These are phyloP conservation scores for Monodelphis domestica DNA, from an alignment of 2,797 vertebrate genomes.

Conservation along the genomic window DNA sequence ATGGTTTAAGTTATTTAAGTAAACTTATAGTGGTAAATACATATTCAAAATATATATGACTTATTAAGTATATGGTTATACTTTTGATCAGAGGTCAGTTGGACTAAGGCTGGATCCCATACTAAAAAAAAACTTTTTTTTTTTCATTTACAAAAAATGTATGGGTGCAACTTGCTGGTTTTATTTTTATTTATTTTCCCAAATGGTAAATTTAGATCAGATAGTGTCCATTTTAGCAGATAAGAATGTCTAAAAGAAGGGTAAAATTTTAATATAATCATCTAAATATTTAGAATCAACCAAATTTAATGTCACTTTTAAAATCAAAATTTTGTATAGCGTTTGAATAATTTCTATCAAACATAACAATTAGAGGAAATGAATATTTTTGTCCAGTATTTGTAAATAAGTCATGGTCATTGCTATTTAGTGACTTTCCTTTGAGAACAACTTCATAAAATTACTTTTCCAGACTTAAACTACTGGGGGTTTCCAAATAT, in stretches of 20 bases:
- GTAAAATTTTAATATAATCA: constrained; percentile 19
- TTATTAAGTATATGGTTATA: background rate
- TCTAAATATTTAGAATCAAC: constrained; percentile 10
- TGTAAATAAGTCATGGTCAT: constrained; percentile 53
- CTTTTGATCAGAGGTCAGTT: constrained; percentile 52
- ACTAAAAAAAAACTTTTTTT: background rate
- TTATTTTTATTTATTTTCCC: background rate
- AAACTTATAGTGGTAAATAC: constrained; percentile 33
- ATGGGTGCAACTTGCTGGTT: background rate
- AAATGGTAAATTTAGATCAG: background rate
- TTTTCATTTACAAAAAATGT: background rate
- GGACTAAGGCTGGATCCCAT: background rate
- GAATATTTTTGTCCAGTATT: constrained; percentile 27
- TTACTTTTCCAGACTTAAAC: constrained; percentile 27
- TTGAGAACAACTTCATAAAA: constrained; percentile 35
- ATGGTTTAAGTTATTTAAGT: constrained; percentile 4
- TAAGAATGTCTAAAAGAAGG: constrained; percentile 61
- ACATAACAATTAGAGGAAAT: constrained; percentile 15
- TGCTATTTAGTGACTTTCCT: constrained; percentile 49
- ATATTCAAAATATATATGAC: constrained; percentile 30
- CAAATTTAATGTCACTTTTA: constrained; percentile 40
- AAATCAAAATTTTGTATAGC: constrained; percentile 48
- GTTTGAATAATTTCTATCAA: constrained; percentile 37
- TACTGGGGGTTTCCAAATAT: constrained; percentile 20
- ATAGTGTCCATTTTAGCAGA: background rate